Evolutionary conservation across 2,797 vertebrate genomes (phyloP).

Genomic region (Pristis pectinata): DNA sequence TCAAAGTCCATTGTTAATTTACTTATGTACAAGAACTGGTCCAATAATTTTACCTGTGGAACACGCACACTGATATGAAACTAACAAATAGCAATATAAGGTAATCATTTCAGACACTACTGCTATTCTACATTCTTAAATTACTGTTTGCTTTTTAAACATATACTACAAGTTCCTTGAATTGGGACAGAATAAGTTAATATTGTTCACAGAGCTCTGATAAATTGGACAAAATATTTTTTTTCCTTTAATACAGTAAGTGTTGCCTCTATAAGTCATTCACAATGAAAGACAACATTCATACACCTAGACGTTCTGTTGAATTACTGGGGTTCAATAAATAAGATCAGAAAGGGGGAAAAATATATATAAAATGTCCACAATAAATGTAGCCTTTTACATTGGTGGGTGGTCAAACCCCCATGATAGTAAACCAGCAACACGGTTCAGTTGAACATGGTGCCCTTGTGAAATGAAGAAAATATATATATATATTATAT

Average conservation of each 20-base stretch:
- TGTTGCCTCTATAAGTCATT: slow-evolving; percentile 38
- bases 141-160: slow-evolving; percentile 61
- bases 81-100: slow-evolving; percentile 82
- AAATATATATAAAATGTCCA: slow-evolving; percentile 64
- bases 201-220: slow-evolving; percentile 55
- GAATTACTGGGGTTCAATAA: slow-evolving; percentile 50
- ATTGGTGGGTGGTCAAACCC: slow-evolving; percentile 22
- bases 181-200: slow-evolving; percentile 58
- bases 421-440: slow-evolving; percentile 38
- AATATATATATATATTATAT: slow-evolving; percentile 52
- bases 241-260: slow-evolving; percentile 49
- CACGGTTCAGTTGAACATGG: slow-evolving; percentile 34
- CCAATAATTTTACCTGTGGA: slow-evolving; percentile 62
- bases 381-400: slow-evolving; percentile 56
- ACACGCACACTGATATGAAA: slow-evolving; percentile 79
- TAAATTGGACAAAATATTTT: slow-evolving; percentile 56
- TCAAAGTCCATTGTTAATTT: slow-evolving; percentile 64
- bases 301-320: slow-evolving; percentile 34
- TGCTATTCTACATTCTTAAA: slow-evolving; percentile 89
- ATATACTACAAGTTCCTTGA: slow-evolving; percentile 57
- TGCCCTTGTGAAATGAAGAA: slow-evolving; percentile 43
- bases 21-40: slow-evolving; percentile 77
- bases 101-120: slow-evolving; percentile 74
- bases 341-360: slow-evolving; percentile 45
- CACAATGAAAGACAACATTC: slow-evolving; percentile 38